Percentiles rank a stretch among this genome's conserved stretches.
Evolutionary conservation across 2,113 vertebrate species (phyloP).

Genomic region (Athene cunicularia): DNA sequence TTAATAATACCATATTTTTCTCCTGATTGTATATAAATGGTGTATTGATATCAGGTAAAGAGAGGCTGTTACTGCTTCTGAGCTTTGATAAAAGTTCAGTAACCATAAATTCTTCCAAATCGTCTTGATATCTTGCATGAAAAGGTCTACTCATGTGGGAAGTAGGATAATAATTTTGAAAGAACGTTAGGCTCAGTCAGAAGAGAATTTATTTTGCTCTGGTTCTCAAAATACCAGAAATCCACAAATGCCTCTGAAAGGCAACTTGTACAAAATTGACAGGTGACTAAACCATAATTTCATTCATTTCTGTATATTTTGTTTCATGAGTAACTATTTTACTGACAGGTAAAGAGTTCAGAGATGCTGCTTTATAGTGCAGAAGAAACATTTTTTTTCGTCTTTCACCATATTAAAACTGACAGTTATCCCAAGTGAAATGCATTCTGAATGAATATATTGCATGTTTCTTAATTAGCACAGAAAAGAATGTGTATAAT

Average conservation of each 20-base stretch:
- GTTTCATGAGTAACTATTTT: background rate
- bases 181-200: background rate
- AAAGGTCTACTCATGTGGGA: accelerated
- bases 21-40: background rate
- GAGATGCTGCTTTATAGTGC: background rate
- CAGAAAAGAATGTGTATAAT: background rate
- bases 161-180: background rate
- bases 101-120: accelerated
- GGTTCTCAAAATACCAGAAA: background rate
- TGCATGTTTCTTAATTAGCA: background rate
- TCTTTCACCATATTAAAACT: background rate
- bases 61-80: background rate
- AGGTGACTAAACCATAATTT: background rate
- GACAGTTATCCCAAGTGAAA: background rate
- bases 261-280: background rate
- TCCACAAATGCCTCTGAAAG: background rate
- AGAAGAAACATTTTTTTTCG: background rate
- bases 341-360: background rate
- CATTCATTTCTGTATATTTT: background rate
- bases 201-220: background rate
- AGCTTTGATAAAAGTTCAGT: background rate
- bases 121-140: background rate
- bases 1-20: accelerated
- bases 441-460: background rate
- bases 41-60: background rate